These are phyloP conservation scores for Phalera bucephala DNA, from an alignment of 2,888 invertebrate species.

Conservation along the genomic window DNA sequence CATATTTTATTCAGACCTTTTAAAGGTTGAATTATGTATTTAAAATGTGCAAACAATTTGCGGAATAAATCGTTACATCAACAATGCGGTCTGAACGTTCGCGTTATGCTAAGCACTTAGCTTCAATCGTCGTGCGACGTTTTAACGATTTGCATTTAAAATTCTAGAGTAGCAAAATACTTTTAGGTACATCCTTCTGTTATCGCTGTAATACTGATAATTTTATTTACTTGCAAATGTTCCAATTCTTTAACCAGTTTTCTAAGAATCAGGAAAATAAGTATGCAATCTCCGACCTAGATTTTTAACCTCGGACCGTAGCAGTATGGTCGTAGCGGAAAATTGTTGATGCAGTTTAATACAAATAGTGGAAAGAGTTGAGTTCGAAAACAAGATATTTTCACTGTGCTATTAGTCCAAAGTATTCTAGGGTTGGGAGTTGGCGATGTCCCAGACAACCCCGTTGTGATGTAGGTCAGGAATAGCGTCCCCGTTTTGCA, in stretches of 20 bases:
- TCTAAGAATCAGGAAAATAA: background rate
- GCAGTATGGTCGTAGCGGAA: background rate
- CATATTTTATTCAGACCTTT: too few relatives aligned
- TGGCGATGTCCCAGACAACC: conserved; percentile 69
- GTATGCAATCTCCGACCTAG: conserved; percentile 6
- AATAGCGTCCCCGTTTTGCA: conserved; percentile 58
- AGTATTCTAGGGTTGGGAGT: conserved; percentile 43
- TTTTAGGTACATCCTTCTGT: too few relatives aligned
- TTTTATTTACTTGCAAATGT: too few relatives aligned
- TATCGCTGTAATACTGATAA: too few relatives aligned
- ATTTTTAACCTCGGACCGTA: conserved; percentile 1
- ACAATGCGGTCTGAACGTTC: too few relatives aligned
- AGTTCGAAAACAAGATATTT: conserved; percentile 26
- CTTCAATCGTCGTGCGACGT: too few relatives aligned
- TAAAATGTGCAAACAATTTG: too few relatives aligned
- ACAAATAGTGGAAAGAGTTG: conserved; percentile 8
- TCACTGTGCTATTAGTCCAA: conserved; percentile 32
- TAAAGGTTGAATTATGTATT: too few relatives aligned
- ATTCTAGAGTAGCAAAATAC: too few relatives aligned
- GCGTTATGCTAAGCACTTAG: too few relatives aligned
- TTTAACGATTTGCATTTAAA: too few relatives aligned
- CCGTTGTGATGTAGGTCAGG: conserved; percentile 73
- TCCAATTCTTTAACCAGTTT: background rate
- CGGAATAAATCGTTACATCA: too few relatives aligned
- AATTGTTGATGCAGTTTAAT: conserved; percentile 4